Percentiles rank a stretch among this genome's conserved stretches.
phyloP scores from a whole-genome alignment of 2,797 vertebrate genomes.

The Xenops minutus region DNA sequence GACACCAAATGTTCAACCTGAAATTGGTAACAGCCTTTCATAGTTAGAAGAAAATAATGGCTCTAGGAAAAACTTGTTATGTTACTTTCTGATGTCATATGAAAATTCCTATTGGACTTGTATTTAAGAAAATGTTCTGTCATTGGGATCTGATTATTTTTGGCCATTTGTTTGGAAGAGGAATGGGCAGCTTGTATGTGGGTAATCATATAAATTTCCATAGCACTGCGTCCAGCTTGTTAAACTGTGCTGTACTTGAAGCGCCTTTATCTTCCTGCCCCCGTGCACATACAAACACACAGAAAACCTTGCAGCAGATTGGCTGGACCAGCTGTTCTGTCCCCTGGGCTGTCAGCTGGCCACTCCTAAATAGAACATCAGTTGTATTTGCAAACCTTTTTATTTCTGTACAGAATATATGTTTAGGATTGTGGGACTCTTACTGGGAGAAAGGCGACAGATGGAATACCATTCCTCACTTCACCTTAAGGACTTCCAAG shows the following conservation, averaged over 20 bases:
- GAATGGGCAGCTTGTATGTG: neutral
- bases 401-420: neutral
- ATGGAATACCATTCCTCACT: neutral
- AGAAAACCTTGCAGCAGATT: neutral
- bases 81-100: neutral
- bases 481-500: neutral
- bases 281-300: neutral
- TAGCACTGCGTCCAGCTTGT: neutral
- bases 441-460: neutral
- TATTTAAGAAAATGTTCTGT: neutral
- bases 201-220: neutral
- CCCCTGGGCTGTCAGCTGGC: neutral
- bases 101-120: neutral
- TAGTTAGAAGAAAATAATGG: neutral
- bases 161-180: neutral
- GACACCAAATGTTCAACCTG: neutral
- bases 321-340: neutral
- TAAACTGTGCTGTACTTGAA: neutral
- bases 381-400: neutral
- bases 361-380: neutral
- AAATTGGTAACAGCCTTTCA: neutral
- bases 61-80: accelerated
- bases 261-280: neutral
- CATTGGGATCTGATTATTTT: neutral
- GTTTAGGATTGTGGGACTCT: neutral